Evolutionary conservation across 2,888 invertebrate genomes (phyloP).

Genomic region (Sarcophaga carnaria): DNA sequence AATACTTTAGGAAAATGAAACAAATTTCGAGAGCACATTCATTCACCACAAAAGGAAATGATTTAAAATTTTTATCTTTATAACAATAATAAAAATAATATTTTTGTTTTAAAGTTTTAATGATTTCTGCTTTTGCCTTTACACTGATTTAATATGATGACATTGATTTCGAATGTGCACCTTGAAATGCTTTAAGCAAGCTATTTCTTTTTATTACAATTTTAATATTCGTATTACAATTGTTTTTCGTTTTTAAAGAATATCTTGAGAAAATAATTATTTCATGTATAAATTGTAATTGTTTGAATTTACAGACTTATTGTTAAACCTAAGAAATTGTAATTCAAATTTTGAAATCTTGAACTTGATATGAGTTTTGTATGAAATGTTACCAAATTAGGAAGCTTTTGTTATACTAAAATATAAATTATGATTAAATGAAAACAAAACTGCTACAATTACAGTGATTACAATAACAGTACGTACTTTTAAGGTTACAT

Average conservation of each 20-base stretch:
- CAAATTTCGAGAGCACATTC: too few species aligned
- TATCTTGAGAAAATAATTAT: background rate
- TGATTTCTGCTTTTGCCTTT: too few species aligned
- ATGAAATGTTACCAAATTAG: background rate
- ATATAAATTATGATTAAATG: background rate
- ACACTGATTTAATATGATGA: too few species aligned
- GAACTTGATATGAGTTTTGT: background rate
- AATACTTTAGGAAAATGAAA: too few species aligned
- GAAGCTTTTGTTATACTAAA: background rate
- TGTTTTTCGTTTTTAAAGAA: background rate
- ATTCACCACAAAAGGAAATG: too few species aligned
- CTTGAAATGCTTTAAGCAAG: background rate
- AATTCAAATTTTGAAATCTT: background rate
- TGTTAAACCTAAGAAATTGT: background rate
- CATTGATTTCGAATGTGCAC: background rate
- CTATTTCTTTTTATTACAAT: background rate
- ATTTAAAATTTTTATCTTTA: too few species aligned
- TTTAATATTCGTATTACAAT: background rate
- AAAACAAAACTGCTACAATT: background rate
- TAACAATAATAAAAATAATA: too few species aligned
- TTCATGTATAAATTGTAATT: background rate
- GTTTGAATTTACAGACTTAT: background rate
- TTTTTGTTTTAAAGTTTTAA: too few species aligned
- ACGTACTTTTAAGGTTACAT: background rate
- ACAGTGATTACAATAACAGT: background rate